These are phyloP conservation scores for Chrysocyon brachyurus DNA, from an alignment of 2,797 vertebrate species.

Conservation along the genomic window DNA sequence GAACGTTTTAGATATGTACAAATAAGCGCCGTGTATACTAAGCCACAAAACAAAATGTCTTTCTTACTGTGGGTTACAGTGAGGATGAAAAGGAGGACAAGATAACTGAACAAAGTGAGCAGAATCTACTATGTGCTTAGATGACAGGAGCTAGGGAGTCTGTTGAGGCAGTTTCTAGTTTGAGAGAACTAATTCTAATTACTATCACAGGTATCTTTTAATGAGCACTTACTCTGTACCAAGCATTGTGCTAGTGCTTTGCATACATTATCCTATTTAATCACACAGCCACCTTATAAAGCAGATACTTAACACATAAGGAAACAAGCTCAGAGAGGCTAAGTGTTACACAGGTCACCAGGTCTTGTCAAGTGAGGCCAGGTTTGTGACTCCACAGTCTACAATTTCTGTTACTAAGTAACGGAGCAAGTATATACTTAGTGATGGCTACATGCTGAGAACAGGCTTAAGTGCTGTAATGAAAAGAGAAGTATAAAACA, in stretches of 20 bases:
- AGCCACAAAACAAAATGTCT: not conserved
- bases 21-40: not conserved
- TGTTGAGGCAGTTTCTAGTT: not conserved
- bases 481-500: not conserved
- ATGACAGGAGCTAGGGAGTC: not conserved
- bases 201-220: not conserved
- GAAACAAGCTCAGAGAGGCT: not conserved
- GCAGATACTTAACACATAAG: not conserved
- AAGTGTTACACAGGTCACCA: not conserved
- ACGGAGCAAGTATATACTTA: not conserved
- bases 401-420: not conserved
- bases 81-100: slow-evolving; percentile 42
- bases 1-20: slow-evolving; percentile 17
- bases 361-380: not conserved
- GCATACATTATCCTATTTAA: slow-evolving; percentile 39
- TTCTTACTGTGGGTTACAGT: not conserved
- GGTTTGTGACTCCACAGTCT: not conserved
- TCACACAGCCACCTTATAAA: not conserved
- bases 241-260: not conserved
- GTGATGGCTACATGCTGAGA: not conserved
- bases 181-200: not conserved
- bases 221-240: not conserved
- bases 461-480: not conserved
- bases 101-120: not conserved
- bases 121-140: slow-evolving; percentile 40